Evolutionary conservation across 2,113 vertebrate species (phyloP).

Genomic region (Haemorhous mexicanus): DNA sequence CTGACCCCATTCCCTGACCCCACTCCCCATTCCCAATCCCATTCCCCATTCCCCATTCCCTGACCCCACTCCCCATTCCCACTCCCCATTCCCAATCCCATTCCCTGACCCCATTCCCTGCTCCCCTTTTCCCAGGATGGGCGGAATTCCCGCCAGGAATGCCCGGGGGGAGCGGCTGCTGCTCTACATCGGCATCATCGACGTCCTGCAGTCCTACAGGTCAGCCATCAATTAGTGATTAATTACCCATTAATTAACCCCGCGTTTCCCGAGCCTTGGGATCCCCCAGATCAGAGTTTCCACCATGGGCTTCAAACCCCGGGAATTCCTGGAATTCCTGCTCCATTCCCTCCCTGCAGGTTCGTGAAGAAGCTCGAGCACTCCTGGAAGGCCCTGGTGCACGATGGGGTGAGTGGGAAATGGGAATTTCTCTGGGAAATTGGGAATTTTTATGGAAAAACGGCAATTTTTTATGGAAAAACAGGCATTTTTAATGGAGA

Average conservation of each 20-base stretch:
- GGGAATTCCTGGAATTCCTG: not conserved
- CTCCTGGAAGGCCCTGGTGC: not conserved
- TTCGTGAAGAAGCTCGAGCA: not conserved
- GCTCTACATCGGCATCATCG: slow-evolving; percentile 93
- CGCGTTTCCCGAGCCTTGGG: not conserved
- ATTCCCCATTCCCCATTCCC: no score
- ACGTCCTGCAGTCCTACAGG: slow-evolving; percentile 95
- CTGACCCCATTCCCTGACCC: not conserved
- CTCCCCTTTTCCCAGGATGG: slow-evolving; percentile 76
- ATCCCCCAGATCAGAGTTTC: not conserved
- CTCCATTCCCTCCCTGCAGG: not conserved
- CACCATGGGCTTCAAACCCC: not conserved
- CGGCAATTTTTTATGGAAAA: not conserved
- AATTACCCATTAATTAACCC: not conserved
- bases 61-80: no score
- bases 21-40: no score
- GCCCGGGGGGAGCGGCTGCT: slow-evolving; percentile 88
- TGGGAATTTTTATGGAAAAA: not conserved
- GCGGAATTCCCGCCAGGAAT: slow-evolving; percentile 89
- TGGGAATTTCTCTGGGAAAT: fast-evolving
- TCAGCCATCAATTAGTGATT: slow-evolving; percentile 12
- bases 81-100: no score
- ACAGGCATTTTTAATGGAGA: not conserved
- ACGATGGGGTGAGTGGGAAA: not conserved
- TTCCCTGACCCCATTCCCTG: not conserved